Evolutionary conservation across 2,113 vertebrate genomes (phyloP).

Genomic region (Nipponia nippon): DNA sequence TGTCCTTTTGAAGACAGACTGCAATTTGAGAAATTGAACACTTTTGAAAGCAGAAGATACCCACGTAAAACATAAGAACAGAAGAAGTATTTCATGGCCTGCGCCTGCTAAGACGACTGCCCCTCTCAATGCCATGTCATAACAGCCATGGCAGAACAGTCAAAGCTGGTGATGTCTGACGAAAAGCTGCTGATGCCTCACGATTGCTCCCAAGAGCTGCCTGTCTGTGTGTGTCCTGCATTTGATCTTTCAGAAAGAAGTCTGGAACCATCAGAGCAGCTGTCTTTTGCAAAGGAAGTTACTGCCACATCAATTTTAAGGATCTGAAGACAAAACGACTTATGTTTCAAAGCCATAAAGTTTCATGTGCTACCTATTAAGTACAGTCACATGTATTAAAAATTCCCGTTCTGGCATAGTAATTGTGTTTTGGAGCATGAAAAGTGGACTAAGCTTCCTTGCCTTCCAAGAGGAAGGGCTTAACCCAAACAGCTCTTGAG

Average conservation of each 20-base stretch:
- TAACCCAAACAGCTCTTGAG: background rate
- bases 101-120: background rate
- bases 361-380: background rate
- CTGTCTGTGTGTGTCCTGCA: background rate
- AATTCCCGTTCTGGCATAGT: background rate
- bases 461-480: background rate
- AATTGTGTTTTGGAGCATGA: background rate
- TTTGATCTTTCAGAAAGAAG: slow-evolving; percentile 10
- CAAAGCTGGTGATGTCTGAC: background rate
- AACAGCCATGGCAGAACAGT: background rate
- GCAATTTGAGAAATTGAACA: background rate
- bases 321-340: background rate
- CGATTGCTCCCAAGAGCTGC: background rate
- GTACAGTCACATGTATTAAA: background rate
- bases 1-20: background rate
- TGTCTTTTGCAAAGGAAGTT: slow-evolving; percentile 16
- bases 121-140: background rate
- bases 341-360: background rate
- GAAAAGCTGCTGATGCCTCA: slow-evolving; percentile 52
- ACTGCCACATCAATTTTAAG: slow-evolving; percentile 50
- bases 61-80: background rate
- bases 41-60: background rate
- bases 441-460: background rate
- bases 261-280: slow-evolving; percentile 23
- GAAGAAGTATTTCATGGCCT: background rate